Conservation (phyloP, 2,888 invertebrate species). For the Leucoma salicis region DNA sequence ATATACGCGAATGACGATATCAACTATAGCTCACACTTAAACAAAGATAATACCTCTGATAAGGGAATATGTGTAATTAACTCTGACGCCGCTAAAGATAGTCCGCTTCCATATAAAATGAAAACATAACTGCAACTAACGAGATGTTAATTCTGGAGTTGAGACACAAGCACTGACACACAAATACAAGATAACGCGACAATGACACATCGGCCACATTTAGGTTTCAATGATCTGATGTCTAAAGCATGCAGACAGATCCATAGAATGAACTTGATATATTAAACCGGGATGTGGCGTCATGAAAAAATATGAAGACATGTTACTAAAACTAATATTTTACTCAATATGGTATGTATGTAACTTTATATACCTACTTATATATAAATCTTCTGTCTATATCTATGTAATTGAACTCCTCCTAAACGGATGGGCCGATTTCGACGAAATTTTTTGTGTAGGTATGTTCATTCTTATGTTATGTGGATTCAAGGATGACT, state of each 20-base stretch:
- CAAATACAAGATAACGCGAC: constrained; percentile 64
- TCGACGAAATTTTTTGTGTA: too few species aligned
- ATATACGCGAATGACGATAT: constrained; percentile 33
- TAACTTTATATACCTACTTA: too few species aligned
- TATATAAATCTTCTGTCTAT: too few species aligned
- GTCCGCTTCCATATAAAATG: constrained; percentile 51
- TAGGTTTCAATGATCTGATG: constrained; percentile 55
- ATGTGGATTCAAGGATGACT: too few species aligned
- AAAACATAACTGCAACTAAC: constrained; percentile 63
- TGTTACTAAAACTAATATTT: too few species aligned
- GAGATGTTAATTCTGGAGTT: constrained; percentile 45
- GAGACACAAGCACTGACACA: constrained; percentile 58
- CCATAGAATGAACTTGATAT: not conserved
- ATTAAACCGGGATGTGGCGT: constrained; percentile 16
- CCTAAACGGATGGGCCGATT: too few species aligned
- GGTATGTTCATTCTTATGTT: too few species aligned
- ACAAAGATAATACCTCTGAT: constrained; percentile 43
- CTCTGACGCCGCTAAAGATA: constrained; percentile 45
- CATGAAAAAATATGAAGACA: not conserved
- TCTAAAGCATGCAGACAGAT: constrained; percentile 34
- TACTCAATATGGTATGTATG: too few species aligned
- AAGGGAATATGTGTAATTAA: constrained; percentile 50
- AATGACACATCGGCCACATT: constrained; percentile 69
- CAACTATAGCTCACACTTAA: constrained; percentile 27
- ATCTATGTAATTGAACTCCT: too few species aligned